Evolutionary conservation across 2,888 invertebrate species (phyloP).

Genomic region (Drosophila melanosoma): DNA sequence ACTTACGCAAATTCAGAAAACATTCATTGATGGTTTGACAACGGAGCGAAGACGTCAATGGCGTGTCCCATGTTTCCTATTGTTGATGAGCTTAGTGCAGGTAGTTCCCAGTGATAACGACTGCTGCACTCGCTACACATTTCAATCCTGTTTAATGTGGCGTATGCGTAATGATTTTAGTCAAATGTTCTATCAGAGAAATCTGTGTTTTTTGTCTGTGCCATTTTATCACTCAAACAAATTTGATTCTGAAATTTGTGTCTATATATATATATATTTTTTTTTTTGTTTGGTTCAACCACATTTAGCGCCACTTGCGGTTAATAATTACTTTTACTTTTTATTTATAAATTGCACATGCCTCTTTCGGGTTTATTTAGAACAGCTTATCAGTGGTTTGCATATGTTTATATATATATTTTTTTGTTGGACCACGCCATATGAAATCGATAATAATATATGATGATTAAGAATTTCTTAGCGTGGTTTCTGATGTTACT

Average conservation of each 20-base stretch:
- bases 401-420: neutral
- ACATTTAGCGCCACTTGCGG: conserved; percentile 27
- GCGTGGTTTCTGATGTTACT: conserved; percentile 16
- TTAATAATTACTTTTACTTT: conserved; percentile 37
- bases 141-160: conserved; percentile 11
- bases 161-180: conserved; percentile 63
- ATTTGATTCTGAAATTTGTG: neutral
- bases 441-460: too few species aligned
- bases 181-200: conserved; percentile 8
- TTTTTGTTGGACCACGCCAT: neutral
- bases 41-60: conserved; percentile 51
- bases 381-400: conserved; percentile 28
- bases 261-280: too few species aligned
- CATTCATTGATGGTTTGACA: conserved; percentile 69
- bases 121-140: conserved; percentile 36
- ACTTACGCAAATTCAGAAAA: conserved; percentile 55
- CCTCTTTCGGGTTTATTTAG: neutral
- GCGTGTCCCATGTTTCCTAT: conserved; percentile 80
- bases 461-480: neutral
- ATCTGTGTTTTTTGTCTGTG: conserved; percentile 4
- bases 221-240: neutral
- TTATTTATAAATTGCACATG: conserved; percentile 21
- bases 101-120: conserved; percentile 39
- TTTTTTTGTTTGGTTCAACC: conserved; percentile 11
- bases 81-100: conserved; percentile 75